phyloP scores from a whole-genome alignment of 2,113 vertebrate species.

The Entomyzon cyanotis region DNA sequence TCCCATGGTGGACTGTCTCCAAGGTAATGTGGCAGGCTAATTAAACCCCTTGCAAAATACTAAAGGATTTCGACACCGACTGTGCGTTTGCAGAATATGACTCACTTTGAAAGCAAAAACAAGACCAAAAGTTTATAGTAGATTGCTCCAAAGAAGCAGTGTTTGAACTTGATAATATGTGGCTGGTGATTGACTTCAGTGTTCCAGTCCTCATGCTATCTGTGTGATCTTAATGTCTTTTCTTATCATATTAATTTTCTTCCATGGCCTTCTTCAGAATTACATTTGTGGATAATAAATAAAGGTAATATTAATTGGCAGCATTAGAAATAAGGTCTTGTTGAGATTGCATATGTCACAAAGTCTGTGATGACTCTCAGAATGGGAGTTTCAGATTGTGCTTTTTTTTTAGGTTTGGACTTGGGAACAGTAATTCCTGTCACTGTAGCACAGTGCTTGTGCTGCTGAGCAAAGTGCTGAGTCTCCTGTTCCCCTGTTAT shows the following conservation, averaged over 20 bases:
- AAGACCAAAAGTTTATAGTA: neutral
- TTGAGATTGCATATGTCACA: neutral
- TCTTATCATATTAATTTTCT: neutral
- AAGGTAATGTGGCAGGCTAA: conserved; percentile 80
- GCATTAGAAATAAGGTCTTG: neutral
- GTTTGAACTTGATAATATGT: neutral
- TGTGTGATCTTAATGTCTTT: neutral
- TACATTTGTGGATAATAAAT: neutral
- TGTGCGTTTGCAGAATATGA: neutral
- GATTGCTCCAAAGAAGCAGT: neutral
- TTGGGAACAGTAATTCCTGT: neutral
- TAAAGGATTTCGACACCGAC: conserved; percentile 5
- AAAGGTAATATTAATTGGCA: neutral
- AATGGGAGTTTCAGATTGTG: neutral
- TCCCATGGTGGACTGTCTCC: conserved; percentile 98
- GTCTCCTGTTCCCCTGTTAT: neutral
- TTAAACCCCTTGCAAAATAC: conserved; percentile 45
- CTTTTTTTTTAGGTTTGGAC: neutral
- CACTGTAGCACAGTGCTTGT: neutral
- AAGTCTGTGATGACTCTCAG: neutral
- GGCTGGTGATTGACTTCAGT: neutral
- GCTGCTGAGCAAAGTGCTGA: neutral
- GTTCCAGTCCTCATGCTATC: neutral
- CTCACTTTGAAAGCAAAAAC: conserved; percentile 19
- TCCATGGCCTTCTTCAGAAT: neutral